These are phyloP conservation scores for Euspilapteryx auroguttella DNA, from an alignment of 2,888 invertebrate genomes.

Conservation along the genomic window DNA sequence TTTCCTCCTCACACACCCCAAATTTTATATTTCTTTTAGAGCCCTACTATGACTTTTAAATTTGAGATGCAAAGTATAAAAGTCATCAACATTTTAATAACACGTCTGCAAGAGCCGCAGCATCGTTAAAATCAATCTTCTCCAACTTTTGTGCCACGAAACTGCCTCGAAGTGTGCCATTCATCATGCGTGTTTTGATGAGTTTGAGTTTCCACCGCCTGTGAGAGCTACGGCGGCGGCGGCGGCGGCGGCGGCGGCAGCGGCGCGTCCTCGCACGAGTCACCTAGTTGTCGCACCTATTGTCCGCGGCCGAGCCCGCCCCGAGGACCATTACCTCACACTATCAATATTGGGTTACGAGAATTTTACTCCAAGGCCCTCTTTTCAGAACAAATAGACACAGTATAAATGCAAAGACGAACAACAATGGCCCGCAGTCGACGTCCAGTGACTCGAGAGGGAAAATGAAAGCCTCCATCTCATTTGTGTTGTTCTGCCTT, in stretches of 20 bases:
- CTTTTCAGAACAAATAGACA: conserved; percentile 53
- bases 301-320: conserved; percentile 39
- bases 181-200: not conserved
- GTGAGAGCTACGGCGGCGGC: conserved; percentile 16
- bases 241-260: too few relatives aligned
- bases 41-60: too few relatives aligned
- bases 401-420: conserved; percentile 53
- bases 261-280: conserved; percentile 48
- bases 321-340: conserved; percentile 50
- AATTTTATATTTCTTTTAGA: too few relatives aligned
- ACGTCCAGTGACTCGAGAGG: conserved; percentile 28
- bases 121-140: too few relatives aligned
- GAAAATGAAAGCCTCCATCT: conserved; percentile 42
- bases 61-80: too few relatives aligned
- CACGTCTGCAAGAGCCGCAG: too few relatives aligned
- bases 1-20: too few relatives aligned
- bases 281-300: conserved; percentile 58
- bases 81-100: too few relatives aligned
- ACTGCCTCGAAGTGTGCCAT: not conserved
- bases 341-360: conserved; percentile 60
- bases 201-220: conserved; percentile 38
- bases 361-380: conserved; percentile 57
- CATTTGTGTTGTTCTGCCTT: conserved; percentile 33
- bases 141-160: too few relatives aligned
- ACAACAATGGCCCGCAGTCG: conserved; percentile 43